phyloP scores from a whole-genome alignment of 2,113 vertebrate species.

The Redunca redunca region DNA sequence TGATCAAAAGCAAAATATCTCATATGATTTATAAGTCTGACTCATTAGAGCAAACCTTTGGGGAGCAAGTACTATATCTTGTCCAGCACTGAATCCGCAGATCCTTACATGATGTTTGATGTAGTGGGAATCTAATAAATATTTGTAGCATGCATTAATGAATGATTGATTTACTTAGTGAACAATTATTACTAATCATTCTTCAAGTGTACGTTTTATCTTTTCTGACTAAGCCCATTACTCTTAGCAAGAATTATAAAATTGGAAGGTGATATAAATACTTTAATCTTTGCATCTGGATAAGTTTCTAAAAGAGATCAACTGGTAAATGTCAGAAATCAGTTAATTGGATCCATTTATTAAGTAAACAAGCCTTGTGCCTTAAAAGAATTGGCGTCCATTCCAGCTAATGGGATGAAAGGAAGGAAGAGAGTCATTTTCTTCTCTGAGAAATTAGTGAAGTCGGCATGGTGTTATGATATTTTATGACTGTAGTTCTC shows the following conservation, averaged over 20 bases:
- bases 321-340: background rate
- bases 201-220: constrained; percentile 19
- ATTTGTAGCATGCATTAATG: background rate
- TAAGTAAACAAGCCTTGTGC: constrained; percentile 37
- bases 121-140: background rate
- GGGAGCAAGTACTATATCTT: background rate
- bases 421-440: constrained; percentile 40
- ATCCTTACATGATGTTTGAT: background rate
- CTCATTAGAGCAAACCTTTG: background rate
- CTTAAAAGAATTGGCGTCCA: background rate
- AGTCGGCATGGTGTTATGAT: constrained; percentile 30
- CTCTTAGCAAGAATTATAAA: background rate
- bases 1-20: background rate
- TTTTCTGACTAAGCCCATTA: constrained; percentile 14
- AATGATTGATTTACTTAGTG: constrained; percentile 19
- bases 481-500: constrained; percentile 54
- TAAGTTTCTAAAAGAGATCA: constrained; percentile 1
- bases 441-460: constrained; percentile 43
- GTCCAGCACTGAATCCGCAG: background rate
- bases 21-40: background rate
- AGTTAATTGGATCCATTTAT: constrained; percentile 44
- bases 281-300: constrained; percentile 1
- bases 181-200: background rate
- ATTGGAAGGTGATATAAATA: background rate
- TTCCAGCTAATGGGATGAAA: constrained; percentile 33